These are phyloP conservation scores for Drosophila quadrilineata DNA, from an alignment of 1,140 invertebrate genomes.

Conservation along the genomic window DNA sequence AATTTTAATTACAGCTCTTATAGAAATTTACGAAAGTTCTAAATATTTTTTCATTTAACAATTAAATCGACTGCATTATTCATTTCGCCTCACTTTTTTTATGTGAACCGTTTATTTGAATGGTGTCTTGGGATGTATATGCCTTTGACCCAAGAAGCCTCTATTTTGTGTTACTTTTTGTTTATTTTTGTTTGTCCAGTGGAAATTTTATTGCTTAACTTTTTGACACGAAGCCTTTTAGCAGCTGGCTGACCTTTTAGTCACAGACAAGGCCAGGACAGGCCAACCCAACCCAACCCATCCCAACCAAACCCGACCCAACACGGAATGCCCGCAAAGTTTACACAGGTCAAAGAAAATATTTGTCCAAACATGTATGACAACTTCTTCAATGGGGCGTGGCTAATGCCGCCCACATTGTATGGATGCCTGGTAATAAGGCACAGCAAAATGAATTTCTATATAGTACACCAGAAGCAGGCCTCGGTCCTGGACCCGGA, in stretches of 20 bases:
- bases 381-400: constrained; percentile 46
- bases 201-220: constrained; percentile 63
- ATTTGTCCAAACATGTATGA: constrained; percentile 61
- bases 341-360: constrained; percentile 72
- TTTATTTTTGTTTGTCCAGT: constrained; percentile 23
- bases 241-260: constrained; percentile 55
- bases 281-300: no score
- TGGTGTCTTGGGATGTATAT: background rate
- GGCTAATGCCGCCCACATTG: constrained; percentile 31
- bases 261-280: no score
- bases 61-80: constrained; percentile 20
- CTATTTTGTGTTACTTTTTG: constrained; percentile 13
- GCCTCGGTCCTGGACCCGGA: background rate
- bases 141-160: constrained; percentile 5
- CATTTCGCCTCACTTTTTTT: background rate
- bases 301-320: no score
- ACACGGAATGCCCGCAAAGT: constrained; percentile 58
- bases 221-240: constrained; percentile 55
- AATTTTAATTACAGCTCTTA: background rate
- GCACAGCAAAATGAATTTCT: constrained; percentile 31
- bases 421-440: constrained; percentile 43
- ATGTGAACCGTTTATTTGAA: background rate
- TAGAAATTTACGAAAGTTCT: background rate
- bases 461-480: constrained; percentile 1
- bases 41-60: constrained; percentile 1